These are phyloP conservation scores for Poecilia latipinna DNA, from an alignment of 2,113 vertebrate genomes.

Conservation along the genomic window DNA sequence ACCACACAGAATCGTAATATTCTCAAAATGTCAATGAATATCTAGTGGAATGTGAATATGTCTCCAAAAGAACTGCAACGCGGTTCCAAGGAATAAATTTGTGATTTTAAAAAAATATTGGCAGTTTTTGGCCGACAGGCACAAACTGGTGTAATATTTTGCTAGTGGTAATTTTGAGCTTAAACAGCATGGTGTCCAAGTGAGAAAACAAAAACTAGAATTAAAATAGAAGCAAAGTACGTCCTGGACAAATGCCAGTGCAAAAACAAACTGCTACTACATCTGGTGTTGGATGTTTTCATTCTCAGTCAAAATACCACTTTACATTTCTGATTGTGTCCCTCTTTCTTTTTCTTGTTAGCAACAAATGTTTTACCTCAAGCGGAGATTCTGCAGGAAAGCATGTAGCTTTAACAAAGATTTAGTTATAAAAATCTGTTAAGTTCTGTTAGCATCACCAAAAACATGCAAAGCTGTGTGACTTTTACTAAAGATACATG, in stretches of 20 bases:
- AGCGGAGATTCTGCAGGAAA: background rate
- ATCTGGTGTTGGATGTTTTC: background rate
- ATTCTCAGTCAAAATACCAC: too few relatives aligned
- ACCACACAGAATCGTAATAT: background rate
- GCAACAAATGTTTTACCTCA: background rate
- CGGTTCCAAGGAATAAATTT: background rate
- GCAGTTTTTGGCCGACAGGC: background rate
- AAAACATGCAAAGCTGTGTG: background rate
- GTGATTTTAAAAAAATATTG: background rate
- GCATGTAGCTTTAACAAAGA: background rate
- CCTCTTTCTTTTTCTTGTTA: background rate
- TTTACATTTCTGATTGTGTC: too few relatives aligned
- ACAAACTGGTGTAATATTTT: background rate
- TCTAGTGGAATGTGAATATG: background rate
- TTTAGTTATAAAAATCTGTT: too few relatives aligned
- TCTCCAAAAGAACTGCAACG: background rate
- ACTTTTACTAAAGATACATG: background rate
- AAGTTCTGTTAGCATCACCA: too few relatives aligned
- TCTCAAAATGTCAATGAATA: background rate
- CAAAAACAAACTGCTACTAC: background rate
- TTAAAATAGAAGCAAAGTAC: background rate
- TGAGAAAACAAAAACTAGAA: background rate
- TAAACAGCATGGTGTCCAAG: background rate
- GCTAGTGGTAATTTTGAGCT: background rate
- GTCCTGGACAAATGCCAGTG: background rate